These are phyloP conservation scores for Dermochelys coriacea DNA, from an alignment of 2,797 vertebrate genomes.

Conservation along the genomic window DNA sequence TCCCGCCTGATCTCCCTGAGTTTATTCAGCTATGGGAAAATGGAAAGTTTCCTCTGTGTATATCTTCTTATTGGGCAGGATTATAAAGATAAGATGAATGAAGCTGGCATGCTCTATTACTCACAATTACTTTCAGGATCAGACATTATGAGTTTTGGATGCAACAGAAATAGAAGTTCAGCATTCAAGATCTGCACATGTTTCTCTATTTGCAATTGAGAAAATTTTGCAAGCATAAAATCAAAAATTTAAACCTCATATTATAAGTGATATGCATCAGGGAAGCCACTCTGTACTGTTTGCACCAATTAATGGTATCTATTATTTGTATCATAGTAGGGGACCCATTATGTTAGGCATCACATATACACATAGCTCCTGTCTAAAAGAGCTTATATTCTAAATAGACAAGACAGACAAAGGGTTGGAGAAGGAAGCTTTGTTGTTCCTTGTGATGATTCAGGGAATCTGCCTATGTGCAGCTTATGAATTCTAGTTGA, in stretches of 20 bases:
- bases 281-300: slow-evolving; percentile 28
- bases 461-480: too few species aligned
- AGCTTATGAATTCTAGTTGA: too few species aligned
- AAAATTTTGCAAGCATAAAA: slow-evolving; percentile 10
- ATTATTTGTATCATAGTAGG: neutral
- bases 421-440: neutral
- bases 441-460: too few species aligned
- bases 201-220: slow-evolving; percentile 46
- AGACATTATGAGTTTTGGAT: slow-evolving; percentile 23
- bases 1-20: neutral
- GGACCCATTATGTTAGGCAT: neutral
- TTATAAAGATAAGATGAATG: slow-evolving; percentile 27
- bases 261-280: slow-evolving; percentile 9
- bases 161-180: neutral
- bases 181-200: slow-evolving; percentile 50
- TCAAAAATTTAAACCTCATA: slow-evolving; percentile 57
- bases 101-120: slow-evolving; percentile 26
- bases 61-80: slow-evolving; percentile 27
- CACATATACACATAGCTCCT: too few species aligned
- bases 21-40: slow-evolving; percentile 31
- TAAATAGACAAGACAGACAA: neutral
- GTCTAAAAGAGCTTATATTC: neutral
- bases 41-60: neutral
- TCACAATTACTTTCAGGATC: slow-evolving; percentile 30
- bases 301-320: neutral